Conservation (phyloP, 2,113 vertebrate genomes). For the Litocranius walleri region DNA sequence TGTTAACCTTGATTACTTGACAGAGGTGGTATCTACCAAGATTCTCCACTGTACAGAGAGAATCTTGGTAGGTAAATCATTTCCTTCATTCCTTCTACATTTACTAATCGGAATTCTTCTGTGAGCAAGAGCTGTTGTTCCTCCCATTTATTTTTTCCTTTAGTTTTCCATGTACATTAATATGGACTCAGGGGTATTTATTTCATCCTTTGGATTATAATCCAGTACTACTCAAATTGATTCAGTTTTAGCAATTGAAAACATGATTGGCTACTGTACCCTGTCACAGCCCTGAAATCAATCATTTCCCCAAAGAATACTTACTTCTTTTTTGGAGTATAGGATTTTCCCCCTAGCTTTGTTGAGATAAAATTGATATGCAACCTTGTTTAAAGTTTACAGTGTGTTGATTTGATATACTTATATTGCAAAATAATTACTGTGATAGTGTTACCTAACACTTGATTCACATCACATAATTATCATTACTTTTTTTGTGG, state of each 20-base stretch:
- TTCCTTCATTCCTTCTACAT: background rate
- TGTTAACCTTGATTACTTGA: background rate
- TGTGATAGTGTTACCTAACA: background rate
- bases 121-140: background rate
- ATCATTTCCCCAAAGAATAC: background rate
- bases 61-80: background rate
- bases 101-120: background rate
- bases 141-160: background rate
- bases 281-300: background rate
- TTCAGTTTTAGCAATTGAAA: background rate
- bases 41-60: background rate
- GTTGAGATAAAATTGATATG: background rate
- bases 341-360: background rate
- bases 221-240: background rate
- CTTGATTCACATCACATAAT: background rate
- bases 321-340: background rate
- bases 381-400: background rate
- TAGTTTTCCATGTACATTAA: background rate
- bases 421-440: background rate
- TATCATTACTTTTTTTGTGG: background rate
- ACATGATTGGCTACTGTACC: background rate
- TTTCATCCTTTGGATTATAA: background rate
- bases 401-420: background rate
- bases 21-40: background rate
- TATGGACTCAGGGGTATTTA: background rate